Percentiles rank a stretch among this genome's conserved stretches.
Conservation (phyloP, 1,140 invertebrate species). For the Manduca sexta region DNA sequence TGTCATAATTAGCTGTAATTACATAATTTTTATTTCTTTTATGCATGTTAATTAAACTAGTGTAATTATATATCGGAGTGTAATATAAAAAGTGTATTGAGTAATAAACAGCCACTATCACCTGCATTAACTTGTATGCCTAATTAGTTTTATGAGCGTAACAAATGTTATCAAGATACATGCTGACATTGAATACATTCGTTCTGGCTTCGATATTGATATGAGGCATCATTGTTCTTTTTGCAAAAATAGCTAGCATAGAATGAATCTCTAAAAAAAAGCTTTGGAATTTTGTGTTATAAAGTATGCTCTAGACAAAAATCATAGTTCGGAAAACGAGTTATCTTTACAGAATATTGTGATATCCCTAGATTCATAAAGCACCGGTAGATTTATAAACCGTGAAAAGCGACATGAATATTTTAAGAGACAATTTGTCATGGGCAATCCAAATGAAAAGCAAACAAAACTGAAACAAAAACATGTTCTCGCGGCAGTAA, state of each 20-base stretch:
- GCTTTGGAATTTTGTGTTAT: no score
- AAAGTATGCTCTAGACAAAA: no score
- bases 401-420: neutral
- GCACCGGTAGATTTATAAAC: no score
- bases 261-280: no score
- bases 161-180: slow-evolving; percentile 40
- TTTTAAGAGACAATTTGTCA: slow-evolving; percentile 10
- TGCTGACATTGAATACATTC: no score
- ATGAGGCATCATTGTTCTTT: no score
- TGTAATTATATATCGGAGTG: neutral
- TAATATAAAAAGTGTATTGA: neutral
- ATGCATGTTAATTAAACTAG: neutral
- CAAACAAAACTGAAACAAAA: slow-evolving; percentile 45
- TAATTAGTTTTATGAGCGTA: slow-evolving; percentile 32
- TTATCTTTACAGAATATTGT: no score
- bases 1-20: no score
- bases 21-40: neutral
- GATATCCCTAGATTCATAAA: no score
- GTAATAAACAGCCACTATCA: neutral
- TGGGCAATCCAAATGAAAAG: slow-evolving; percentile 7
- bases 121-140: slow-evolving; percentile 21
- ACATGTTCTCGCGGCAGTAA: slow-evolving; percentile 52
- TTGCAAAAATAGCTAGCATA: no score
- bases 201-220: no score
- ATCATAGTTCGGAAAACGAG: no score